phyloP scores from a whole-genome alignment of 2,888 invertebrate species.

The Drosophila infuscata region DNA sequence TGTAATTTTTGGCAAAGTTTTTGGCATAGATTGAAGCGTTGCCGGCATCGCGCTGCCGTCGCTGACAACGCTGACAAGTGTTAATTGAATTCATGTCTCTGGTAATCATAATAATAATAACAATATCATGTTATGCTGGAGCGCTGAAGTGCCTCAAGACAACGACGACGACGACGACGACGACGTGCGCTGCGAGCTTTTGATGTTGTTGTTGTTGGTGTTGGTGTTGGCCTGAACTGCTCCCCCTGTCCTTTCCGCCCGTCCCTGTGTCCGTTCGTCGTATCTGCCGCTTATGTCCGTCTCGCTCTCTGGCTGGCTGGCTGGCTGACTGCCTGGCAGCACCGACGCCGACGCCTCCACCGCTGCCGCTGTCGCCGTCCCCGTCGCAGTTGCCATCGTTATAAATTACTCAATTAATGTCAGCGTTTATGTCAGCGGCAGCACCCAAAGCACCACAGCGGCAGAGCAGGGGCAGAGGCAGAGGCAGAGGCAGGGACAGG shows the following conservation, averaged over 20 bases:
- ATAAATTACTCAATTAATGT: slow-evolving; percentile 85
- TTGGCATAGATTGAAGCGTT: slow-evolving; percentile 65
- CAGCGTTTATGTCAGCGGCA: slow-evolving; percentile 81
- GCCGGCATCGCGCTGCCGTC: slow-evolving; percentile 40
- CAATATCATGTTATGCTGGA: slow-evolving; percentile 77
- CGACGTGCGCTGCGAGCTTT: slow-evolving; percentile 71
- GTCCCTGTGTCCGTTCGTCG: slow-evolving; percentile 28
- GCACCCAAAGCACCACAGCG: slow-evolving; percentile 62
- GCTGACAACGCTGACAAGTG: slow-evolving; percentile 83
- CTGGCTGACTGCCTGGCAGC: slow-evolving; percentile 49
- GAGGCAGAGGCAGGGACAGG: slow-evolving; percentile 16
- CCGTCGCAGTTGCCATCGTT: slow-evolving; percentile 71
- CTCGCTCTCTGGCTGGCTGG: slow-evolving; percentile 1
- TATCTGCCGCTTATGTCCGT: slow-evolving; percentile 49
- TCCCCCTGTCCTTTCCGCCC: slow-evolving; percentile 26
- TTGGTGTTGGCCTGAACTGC: slow-evolving; percentile 40
- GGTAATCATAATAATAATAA: slow-evolving; percentile 84
- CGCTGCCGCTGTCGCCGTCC: slow-evolving; percentile 10
- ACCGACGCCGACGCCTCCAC: slow-evolving; percentile 20
- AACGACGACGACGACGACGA: slow-evolving; percentile 55
- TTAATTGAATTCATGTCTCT: slow-evolving; percentile 85
- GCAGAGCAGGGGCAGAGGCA: slow-evolving; percentile 16
- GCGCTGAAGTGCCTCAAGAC: slow-evolving; percentile 68
- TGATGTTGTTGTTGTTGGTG: slow-evolving; percentile 74
- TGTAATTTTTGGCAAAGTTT: slow-evolving; percentile 34